Percentiles rank a stretch among this genome's conserved stretches.
Evolutionary conservation across 2,797 vertebrate species (phyloP).

Genomic region (Sternotherus odoratus): DNA sequence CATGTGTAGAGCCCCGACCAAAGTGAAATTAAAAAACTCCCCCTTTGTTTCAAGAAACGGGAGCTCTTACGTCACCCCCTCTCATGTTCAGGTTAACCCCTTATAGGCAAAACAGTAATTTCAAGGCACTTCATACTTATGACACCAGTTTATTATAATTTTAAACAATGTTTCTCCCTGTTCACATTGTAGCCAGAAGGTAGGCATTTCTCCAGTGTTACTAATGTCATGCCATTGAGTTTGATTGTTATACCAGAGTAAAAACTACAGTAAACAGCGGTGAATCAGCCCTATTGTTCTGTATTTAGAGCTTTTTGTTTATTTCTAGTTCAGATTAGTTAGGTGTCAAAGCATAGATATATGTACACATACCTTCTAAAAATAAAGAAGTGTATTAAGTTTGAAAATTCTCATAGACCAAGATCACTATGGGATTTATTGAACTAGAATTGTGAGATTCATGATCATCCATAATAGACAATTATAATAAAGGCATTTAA

Average conservation of each 20-base stretch:
- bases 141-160: fast-evolving
- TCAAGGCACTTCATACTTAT: too few relatives aligned
- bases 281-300: neutral
- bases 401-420: neutral
- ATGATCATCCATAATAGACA: neutral
- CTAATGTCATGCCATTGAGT: fast-evolving
- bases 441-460: neutral
- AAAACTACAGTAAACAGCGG: fast-evolving
- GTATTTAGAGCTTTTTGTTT: neutral
- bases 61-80: too few relatives aligned
- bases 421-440: neutral
- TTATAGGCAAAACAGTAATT: too few relatives aligned
- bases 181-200: fast-evolving
- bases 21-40: too few relatives aligned
- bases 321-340: neutral
- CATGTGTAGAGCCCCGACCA: too few relatives aligned
- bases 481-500: neutral
- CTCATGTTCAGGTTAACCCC: too few relatives aligned
- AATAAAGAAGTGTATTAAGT: neutral
- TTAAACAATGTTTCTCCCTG: fast-evolving
- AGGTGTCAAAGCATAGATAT: neutral
- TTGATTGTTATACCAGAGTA: fast-evolving
- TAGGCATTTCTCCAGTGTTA: neutral
- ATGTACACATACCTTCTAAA: fast-evolving
- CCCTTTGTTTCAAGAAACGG: too few relatives aligned